A percentile compares a stretch with the other conserved stretches of the same genome.
Evolutionary conservation across 1,140 invertebrate species (phyloP).

Genomic region (Ooceraea biroi): DNA sequence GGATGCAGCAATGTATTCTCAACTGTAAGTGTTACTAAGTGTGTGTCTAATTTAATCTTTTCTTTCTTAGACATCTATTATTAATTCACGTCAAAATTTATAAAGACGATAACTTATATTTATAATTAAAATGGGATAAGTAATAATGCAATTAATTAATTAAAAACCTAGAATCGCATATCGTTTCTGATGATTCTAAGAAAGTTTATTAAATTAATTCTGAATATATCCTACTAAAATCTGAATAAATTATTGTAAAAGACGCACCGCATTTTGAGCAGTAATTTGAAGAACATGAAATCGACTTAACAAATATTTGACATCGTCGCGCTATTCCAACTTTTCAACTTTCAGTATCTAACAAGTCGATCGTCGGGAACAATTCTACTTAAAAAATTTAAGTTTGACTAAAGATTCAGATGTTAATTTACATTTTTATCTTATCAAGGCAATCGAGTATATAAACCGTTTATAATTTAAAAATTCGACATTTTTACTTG

Average conservation of each 20-base stretch:
- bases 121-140: background rate
- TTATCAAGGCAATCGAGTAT: background rate
- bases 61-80: background rate
- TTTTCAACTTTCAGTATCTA: background rate
- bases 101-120: background rate
- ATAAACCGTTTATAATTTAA: too few relatives aligned
- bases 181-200: background rate
- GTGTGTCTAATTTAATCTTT: background rate
- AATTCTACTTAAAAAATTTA: background rate
- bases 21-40: background rate
- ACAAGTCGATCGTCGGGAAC: background rate
- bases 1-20: background rate
- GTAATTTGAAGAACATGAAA: background rate
- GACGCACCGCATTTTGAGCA: background rate
- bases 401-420: background rate
- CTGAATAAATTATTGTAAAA: background rate
- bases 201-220: background rate
- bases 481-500: background rate
- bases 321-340: background rate
- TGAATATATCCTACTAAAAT: background rate
- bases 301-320: conserved; percentile 4
- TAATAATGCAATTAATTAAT: conserved; percentile 6
- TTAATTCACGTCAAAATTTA: background rate
- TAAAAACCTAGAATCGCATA: background rate
- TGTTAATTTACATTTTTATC: background rate